Base-by-base conservation (phyloP, 2,797 vertebrate species). In the Coregonus sp. region DNA sequence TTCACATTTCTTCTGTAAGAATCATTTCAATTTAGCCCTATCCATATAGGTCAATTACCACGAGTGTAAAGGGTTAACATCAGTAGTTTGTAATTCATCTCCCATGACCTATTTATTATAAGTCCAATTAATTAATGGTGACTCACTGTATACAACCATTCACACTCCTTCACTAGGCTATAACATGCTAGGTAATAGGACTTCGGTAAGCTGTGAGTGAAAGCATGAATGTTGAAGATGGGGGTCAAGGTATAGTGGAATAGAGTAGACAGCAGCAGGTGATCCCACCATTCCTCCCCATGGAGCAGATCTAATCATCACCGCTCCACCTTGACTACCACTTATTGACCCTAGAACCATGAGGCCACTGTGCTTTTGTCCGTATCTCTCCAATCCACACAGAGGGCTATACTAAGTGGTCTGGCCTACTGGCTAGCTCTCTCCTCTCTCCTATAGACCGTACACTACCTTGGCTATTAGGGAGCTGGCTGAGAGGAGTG, bases 381-480 rank as follows among this genome's bases (percentile, higher is more conserved):
- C 15, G 70, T 72, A 72, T 72, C 70, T 14, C 51, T 72, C 70
- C 29, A 1, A 15, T 29, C 25, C 70, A 18, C 70, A 72, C 70
- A 29, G 9, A 47, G 40, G 9, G 40, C 40, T 2, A 47, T 47
- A 47, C 40, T 47, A 47, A 47, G 40, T 47, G 40, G 11, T 2
- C 40, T 47, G 40, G 40, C 40, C 40, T 47, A 9, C 9, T 47
- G 40, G 40, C 2, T 47, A 47, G 40, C 40, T 47, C 9, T 47
- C 5, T 16, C 54, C 18, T n/a, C n/a, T 59, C 40, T 12, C 56
- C 7, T 59, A 59, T 7, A 59, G 18, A 20, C 18, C 2, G 18
- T 59, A 20, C n/a, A 59, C 56, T 20, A 59, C n/a, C 18, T n/a
- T 11, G 18, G 56, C 56, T 59, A 59, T 59, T 59, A 20, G 56